phyloP scores from a whole-genome alignment of 2,797 vertebrate genomes.

The Neosilurus hyrtlii region DNA sequence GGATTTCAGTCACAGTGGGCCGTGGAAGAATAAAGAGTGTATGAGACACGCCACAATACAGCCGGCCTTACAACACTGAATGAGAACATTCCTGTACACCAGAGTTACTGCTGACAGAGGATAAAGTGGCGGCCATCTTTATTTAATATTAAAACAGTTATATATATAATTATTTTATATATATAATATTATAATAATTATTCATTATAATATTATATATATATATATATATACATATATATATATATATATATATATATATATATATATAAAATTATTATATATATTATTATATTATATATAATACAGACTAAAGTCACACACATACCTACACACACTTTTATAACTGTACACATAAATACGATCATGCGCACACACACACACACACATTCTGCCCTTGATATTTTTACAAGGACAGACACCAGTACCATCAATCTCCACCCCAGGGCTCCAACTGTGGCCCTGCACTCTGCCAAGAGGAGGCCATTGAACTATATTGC shows the following conservation, averaged over 20 bases:
- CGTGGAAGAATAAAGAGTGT: constrained; percentile 1
- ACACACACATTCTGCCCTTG: constrained; percentile 64
- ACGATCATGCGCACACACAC: constrained; percentile 7
- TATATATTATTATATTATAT: too few relatives aligned
- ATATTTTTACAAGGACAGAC: constrained; percentile 67
- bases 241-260: constrained; percentile 5
- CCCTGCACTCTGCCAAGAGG: constrained; percentile 54
- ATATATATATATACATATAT: too few relatives aligned
- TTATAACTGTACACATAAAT: neutral
- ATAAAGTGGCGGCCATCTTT: constrained; percentile 66
- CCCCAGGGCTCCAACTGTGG: constrained; percentile 64
- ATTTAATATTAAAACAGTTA: constrained; percentile 47
- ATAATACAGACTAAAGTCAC: constrained; percentile 53
- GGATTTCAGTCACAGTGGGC: neutral
- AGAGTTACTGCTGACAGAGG: constrained; percentile 55
- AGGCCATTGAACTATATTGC: constrained; percentile 23
- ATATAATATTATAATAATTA: too few relatives aligned
- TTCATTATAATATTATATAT: constrained; percentile 54
- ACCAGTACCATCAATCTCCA: constrained; percentile 69
- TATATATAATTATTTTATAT: too few relatives aligned
- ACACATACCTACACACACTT: constrained; percentile 41
- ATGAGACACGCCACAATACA: constrained; percentile 5
- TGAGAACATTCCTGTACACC: constrained; percentile 10
- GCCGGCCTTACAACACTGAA: neutral
- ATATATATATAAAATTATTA: constrained; percentile 42